These are phyloP conservation scores for Liopterus haemorrhoidalis DNA, from an alignment of 2,888 invertebrate species.

Conservation along the genomic window DNA sequence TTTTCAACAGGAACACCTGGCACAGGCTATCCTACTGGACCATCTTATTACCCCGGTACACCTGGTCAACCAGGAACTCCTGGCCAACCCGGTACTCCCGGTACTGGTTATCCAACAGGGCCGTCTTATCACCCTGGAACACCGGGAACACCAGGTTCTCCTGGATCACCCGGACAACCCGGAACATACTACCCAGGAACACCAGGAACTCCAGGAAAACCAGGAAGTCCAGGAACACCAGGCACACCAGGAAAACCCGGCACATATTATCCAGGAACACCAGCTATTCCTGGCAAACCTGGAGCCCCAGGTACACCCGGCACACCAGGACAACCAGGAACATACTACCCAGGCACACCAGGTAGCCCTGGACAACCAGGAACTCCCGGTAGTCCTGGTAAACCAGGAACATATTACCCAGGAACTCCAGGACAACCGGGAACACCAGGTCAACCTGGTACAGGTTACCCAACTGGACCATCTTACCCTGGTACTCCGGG, in stretches of 20 bases:
- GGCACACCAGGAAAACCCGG: conserved; percentile 44
- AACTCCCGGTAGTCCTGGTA: conserved; percentile 14
- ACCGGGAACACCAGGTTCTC: conserved; percentile 22
- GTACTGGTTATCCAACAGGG: conserved; percentile 24
- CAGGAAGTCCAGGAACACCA: conserved; percentile 51
- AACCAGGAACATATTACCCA: conserved; percentile 29
- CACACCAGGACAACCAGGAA: conserved; percentile 33
- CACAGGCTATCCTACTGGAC: too few relatives aligned
- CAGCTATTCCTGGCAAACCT: conserved; percentile 35
- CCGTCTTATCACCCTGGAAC: conserved; percentile 13
- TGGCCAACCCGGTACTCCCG: conserved; percentile 10
- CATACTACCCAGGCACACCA: too few relatives aligned
- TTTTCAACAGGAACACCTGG: too few relatives aligned
- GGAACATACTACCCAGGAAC: conserved; percentile 8
- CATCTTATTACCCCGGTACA: conserved; percentile 17
- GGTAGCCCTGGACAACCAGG: too few relatives aligned
- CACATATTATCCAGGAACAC: conserved; percentile 32
- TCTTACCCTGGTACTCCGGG: not conserved
- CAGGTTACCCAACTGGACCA: too few relatives aligned
- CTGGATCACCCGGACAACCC: conserved; percentile 24
- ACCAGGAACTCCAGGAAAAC: conserved; percentile 17
- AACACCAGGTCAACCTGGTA: not conserved
- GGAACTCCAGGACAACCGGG: too few relatives aligned
- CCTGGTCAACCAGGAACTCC: conserved; percentile 20
- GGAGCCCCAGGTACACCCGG: conserved; percentile 35